phyloP scores from a whole-genome alignment of 2,113 vertebrate genomes.

The Xenus cinereus region DNA sequence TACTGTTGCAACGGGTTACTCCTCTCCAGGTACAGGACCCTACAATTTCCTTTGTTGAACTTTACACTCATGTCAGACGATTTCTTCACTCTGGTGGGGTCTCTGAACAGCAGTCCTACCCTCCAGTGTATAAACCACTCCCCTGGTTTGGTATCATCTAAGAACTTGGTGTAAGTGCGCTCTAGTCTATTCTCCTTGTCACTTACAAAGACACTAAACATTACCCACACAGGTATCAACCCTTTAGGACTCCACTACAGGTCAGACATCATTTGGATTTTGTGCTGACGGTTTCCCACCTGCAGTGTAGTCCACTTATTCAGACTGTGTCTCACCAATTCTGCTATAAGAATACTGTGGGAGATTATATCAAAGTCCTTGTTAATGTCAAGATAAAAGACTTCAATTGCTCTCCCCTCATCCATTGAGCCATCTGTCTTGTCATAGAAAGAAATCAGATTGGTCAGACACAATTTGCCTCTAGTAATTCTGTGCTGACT shows the following conservation, averaged over 20 bases:
- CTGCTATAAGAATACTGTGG: neutral
- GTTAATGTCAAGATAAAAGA: neutral
- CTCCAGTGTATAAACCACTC: neutral
- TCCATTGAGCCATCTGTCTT: neutral
- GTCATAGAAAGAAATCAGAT: neutral
- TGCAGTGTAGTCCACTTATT: neutral
- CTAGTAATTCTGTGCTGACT: neutral
- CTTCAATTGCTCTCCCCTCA: neutral
- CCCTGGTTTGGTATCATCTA: neutral
- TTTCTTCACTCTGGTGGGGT: neutral
- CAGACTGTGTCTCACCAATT: neutral
- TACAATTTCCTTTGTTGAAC: neutral
- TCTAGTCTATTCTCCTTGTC: neutral
- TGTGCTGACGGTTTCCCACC: neutral
- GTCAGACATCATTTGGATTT: neutral
- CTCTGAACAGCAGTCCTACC: neutral
- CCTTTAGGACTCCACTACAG: neutral
- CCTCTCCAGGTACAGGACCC: neutral
- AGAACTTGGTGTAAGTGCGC: neutral
- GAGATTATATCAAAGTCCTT: neutral
- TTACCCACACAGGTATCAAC: neutral
- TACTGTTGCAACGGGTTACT: neutral
- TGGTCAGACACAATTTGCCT: neutral
- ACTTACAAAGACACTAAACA: neutral
- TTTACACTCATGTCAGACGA: neutral